These are phyloP conservation scores for Neotoxoptera formosana DNA, from an alignment of 1,140 invertebrate species.

Conservation along the genomic window DNA sequence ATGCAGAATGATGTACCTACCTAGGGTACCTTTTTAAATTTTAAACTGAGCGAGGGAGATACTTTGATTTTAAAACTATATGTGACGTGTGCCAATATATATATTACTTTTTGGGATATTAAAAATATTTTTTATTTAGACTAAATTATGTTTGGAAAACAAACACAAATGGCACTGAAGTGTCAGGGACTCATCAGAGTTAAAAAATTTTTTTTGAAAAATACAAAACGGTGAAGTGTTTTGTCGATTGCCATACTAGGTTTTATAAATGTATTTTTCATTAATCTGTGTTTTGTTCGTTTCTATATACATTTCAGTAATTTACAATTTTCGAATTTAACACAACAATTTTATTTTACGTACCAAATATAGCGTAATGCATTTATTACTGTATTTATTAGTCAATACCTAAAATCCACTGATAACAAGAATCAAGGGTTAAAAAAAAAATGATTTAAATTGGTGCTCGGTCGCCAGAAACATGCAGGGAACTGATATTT, in stretches of 20 bases:
- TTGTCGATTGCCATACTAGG: background rate
- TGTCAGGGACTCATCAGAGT: background rate
- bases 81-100: background rate
- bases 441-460: no score
- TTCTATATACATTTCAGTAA: background rate
- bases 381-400: background rate
- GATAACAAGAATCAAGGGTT: no score
- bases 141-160: background rate
- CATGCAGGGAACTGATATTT: no score
- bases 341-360: background rate
- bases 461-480: background rate
- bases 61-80: background rate
- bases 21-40: background rate
- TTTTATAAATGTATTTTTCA: background rate
- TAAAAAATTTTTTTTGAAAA: background rate
- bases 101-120: background rate
- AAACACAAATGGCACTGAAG: background rate
- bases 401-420: no score
- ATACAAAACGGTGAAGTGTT: background rate
- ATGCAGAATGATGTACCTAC: background rate
- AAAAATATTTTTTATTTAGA: background rate
- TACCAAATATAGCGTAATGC: background rate
- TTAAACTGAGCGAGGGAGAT: background rate
- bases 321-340: background rate
- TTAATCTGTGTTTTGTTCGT: background rate